phyloP scores from a whole-genome alignment of 2,113 vertebrate genomes.

The Acrocephalus kingi region DNA sequence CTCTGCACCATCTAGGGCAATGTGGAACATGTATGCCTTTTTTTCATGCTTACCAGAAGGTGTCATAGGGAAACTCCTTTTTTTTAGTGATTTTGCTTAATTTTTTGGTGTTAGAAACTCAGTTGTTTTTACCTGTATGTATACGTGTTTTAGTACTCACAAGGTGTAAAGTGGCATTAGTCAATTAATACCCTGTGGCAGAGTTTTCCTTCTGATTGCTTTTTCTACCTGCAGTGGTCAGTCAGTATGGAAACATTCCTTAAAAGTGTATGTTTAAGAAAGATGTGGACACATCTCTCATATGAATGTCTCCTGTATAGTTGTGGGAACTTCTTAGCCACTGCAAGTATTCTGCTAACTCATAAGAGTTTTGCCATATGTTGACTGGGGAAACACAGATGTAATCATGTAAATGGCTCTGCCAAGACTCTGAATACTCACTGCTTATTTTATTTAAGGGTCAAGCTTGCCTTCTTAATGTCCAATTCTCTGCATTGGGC shows the following conservation, averaged over 20 bases:
- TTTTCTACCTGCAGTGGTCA: background rate
- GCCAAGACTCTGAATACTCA: background rate
- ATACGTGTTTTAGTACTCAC: background rate
- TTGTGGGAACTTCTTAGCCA: background rate
- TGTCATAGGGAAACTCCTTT: background rate
- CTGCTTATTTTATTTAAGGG: background rate
- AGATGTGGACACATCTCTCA: background rate
- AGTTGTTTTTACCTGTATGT: background rate
- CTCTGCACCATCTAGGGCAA: background rate
- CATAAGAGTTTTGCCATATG: background rate
- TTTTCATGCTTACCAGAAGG: background rate
- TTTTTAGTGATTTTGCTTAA: background rate
- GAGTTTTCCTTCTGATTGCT: background rate
- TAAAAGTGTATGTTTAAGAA: background rate
- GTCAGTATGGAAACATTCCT: background rate
- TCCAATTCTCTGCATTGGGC: background rate
- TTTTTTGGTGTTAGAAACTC: background rate
- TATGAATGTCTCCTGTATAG: background rate
- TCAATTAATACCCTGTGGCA: background rate
- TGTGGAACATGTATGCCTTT: background rate
- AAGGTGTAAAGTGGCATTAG: background rate
- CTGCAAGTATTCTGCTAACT: background rate
- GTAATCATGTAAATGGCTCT: background rate
- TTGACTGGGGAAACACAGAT: background rate
- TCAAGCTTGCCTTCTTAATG: background rate